Percentiles rank a stretch among this genome's conserved stretches.
Conservation (phyloP, 2,888 invertebrate genomes). For the Eristalis pertinax region DNA sequence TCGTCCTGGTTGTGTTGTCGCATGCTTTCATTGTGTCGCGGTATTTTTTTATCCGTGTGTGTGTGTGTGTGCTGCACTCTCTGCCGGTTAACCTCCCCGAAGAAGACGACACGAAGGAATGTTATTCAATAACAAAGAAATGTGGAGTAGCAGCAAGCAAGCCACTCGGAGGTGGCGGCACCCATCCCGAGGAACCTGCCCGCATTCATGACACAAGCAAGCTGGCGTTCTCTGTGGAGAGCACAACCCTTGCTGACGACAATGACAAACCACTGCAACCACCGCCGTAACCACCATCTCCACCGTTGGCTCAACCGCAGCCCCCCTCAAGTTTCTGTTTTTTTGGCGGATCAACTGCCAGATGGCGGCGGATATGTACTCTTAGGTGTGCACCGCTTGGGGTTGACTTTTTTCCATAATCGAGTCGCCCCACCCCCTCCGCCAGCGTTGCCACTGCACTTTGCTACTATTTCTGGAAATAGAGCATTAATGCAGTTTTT, state of each 20-base stretch:
- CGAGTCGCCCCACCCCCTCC: slow-evolving; percentile 6
- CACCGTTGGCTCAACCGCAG: background rate
- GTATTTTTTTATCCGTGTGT: slow-evolving; percentile 9
- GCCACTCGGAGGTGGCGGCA: slow-evolving; percentile 38
- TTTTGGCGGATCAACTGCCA: background rate
- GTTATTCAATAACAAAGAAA: slow-evolving; percentile 68
- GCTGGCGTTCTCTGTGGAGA: slow-evolving; percentile 14
- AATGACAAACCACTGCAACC: slow-evolving; percentile 62
- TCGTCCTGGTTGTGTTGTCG: slow-evolving; percentile 33
- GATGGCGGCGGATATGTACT: background rate
- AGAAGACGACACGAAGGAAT: slow-evolving; percentile 41
- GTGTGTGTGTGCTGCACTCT: slow-evolving; percentile 41
- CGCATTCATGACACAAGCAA: slow-evolving; percentile 30
- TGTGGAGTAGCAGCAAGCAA: slow-evolving; percentile 33
- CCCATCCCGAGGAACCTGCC: slow-evolving; percentile 35
- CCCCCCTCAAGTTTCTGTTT: background rate
- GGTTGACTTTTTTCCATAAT: background rate
- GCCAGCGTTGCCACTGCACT: slow-evolving; percentile 29
- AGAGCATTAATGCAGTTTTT: slow-evolving; percentile 51
- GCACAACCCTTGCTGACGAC: slow-evolving; percentile 62
- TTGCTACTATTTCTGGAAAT: slow-evolving; percentile 35
- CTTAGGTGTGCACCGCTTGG: slow-evolving; percentile 15
- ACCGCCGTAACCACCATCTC: slow-evolving; percentile 36
- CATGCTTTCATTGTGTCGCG: slow-evolving; percentile 24
- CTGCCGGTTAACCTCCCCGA: slow-evolving; percentile 54